Conservation (phyloP, 2,888 invertebrate species). For the Drosophila imparisetae region DNA sequence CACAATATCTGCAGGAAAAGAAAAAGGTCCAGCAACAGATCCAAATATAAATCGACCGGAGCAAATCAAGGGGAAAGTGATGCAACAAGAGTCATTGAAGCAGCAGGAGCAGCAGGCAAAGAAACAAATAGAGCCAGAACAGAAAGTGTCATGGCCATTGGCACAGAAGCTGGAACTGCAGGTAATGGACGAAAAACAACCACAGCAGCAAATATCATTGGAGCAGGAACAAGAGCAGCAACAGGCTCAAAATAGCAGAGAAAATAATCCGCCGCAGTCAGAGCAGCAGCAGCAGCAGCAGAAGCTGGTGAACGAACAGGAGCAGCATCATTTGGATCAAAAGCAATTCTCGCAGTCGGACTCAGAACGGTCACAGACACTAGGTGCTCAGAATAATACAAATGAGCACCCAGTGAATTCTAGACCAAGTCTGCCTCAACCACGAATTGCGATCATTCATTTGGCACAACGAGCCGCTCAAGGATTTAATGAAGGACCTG, state of each 20-base stretch:
- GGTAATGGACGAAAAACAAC: not conserved
- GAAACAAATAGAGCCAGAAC: not conserved
- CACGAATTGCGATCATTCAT: constrained; percentile 11
- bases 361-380: not conserved
- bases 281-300: not conserved
- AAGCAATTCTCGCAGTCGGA: not conserved
- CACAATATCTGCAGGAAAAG: not conserved
- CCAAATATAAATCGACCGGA: not conserved
- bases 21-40: not conserved
- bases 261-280: not conserved
- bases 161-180: not conserved
- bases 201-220: not conserved
- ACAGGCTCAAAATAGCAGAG: not conserved
- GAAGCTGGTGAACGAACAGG: not conserved
- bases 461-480: not conserved
- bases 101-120: not conserved
- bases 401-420: not conserved
- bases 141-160: not conserved
- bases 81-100: not conserved
- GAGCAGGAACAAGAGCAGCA: not conserved
- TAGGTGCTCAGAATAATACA: not conserved
- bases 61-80: not conserved
- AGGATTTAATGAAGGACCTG: not conserved
- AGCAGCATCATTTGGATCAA: not conserved
- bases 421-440: not conserved